Percentiles rank a stretch among this genome's conserved stretches.
Evolutionary conservation across 2,888 invertebrate genomes (phyloP).

Genomic region (Parascotia fuliginaria): DNA sequence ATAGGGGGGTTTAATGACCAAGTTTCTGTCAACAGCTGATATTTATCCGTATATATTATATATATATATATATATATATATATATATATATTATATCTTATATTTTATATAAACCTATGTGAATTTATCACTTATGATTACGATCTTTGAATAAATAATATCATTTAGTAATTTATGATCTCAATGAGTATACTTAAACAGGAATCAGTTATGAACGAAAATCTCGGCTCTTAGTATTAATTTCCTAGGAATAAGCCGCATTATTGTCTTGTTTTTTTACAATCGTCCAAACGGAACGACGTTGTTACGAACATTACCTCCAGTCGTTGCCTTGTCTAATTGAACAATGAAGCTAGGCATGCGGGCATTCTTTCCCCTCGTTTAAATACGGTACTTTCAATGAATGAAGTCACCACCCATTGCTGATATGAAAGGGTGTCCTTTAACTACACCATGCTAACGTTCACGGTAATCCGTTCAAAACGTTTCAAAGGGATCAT

Average conservation of each 20-base stretch:
- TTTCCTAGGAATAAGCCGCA: constrained; percentile 16
- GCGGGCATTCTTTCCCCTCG: constrained; percentile 50
- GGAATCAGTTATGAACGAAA: not conserved
- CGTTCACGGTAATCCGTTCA: constrained; percentile 11
- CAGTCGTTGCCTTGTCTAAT: constrained; percentile 51
- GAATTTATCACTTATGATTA: no score
- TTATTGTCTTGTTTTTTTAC: constrained; percentile 27
- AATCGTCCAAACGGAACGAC: constrained; percentile 41
- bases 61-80: no score
- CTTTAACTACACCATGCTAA: constrained; percentile 14
- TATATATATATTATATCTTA: no score
- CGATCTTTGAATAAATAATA: no score
- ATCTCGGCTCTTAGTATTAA: not conserved
- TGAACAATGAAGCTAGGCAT: constrained; percentile 57
- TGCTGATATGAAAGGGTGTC: constrained; percentile 17
- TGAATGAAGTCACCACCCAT: constrained; percentile 33
- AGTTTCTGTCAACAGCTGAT: no score
- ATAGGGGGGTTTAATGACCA: no score
- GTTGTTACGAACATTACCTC: constrained; percentile 41
- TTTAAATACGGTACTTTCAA: constrained; percentile 39
- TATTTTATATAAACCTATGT: no score
- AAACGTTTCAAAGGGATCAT: not conserved
- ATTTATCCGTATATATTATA: no score
- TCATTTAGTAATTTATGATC: no score
- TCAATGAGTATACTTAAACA: not conserved